Base-by-base conservation (phyloP, 35 echinoderm and acorn worm genomes). In the Ophiothrix spiculata region DNA sequence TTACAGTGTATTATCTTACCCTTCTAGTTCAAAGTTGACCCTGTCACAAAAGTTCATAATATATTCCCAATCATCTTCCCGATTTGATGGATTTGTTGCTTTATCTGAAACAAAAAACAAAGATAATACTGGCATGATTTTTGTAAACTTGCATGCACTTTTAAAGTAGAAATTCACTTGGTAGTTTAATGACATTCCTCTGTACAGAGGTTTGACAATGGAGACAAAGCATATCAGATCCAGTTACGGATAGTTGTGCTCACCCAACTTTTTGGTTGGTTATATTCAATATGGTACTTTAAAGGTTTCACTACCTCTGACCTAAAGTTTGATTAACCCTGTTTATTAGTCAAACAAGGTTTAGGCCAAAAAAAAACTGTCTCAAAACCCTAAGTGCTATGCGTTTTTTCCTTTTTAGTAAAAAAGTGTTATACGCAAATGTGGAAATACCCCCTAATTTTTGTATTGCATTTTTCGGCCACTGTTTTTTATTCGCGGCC, bases 11-110 rank as follows among this genome's bases (percentile, higher is more conserved):
- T 31, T 0, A 1, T 89, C 94, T 90, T 39, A 93, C 95, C 95
- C 95, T 93, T 98, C 95, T 1, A 91, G 77, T 85, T 98, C 95
- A 63, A 78, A 64, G 75, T 98, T 98, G 45, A 98, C 95, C 25
- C 82, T 86, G 69, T 98, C 95, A 91, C 95, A 98, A 80, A 98
- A 98, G 32, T 81, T 93, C 76, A 98, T 86, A 34, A 98, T 98
- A 49, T 91, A 98, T 39, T 98, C 95, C 95, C 95, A 98, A 39
- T 98, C 95, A 54, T 98, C 91, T 32, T 93, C 95, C 81, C 95
- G 69, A 40, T 98, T 98, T 33, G 86, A 11, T 32, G 95, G 95
- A 80, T 93, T 98, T 16, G 95, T 98, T 69, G 95, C 95, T 86
- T 98, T 98, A 86, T 98, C 95, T 98, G 81, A 36, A 80, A 75